These are phyloP conservation scores for Xanthia togata DNA, from an alignment of 2,888 invertebrate genomes.

Conservation along the genomic window DNA sequence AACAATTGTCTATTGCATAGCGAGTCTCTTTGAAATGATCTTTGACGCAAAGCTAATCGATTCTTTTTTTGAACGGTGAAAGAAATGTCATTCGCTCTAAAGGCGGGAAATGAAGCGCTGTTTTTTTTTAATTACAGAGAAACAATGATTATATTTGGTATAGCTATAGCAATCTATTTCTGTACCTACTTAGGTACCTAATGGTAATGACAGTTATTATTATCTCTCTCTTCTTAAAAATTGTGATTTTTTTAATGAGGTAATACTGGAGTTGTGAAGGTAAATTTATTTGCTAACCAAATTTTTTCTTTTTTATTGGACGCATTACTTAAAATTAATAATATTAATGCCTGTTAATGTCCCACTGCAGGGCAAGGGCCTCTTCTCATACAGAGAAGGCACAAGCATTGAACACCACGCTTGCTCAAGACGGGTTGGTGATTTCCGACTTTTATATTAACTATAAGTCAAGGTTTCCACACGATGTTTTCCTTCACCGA, in stretches of 20 bases:
- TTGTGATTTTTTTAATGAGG: not conserved
- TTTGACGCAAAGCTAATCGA: slow-evolving; percentile 51
- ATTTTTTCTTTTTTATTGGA: not conserved
- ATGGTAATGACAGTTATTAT: not conserved
- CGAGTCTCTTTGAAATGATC: slow-evolving; percentile 37
- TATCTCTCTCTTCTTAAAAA: not conserved
- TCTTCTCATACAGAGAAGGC: too few relatives aligned
- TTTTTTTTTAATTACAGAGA: slow-evolving; percentile 25
- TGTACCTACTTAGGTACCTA: not conserved
- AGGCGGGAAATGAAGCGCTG: slow-evolving; percentile 35
- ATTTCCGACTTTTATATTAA: too few relatives aligned
- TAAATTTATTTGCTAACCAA: not conserved
- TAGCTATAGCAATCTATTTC: slow-evolving; percentile 9
- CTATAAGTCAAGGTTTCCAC: too few relatives aligned
- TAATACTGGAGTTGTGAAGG: not conserved
- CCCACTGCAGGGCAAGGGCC: too few relatives aligned
- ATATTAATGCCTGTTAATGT: too few relatives aligned
- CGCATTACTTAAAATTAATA: too few relatives aligned
- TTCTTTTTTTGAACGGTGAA: slow-evolving; percentile 45
- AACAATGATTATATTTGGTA: slow-evolving; percentile 14
- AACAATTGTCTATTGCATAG: slow-evolving; percentile 61
- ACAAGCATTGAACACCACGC: too few relatives aligned
- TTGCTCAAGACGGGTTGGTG: too few relatives aligned
- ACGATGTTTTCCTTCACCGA: too few relatives aligned
- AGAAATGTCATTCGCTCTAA: slow-evolving; percentile 36